Conservation (phyloP, 2,888 invertebrate species). For the Tiliacea citrago region DNA sequence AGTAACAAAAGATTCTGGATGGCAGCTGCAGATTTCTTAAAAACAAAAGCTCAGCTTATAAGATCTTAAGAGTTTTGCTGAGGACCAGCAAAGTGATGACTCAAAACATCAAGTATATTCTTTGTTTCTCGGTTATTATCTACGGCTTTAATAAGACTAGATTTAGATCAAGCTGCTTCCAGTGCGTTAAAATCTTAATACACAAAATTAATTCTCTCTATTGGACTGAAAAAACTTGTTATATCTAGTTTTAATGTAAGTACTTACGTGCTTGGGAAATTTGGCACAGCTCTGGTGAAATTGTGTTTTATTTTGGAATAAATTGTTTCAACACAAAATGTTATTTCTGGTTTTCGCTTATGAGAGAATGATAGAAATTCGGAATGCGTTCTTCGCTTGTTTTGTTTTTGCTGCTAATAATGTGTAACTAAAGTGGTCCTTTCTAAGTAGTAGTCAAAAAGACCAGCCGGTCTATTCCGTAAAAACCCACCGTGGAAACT, state of each 20-base stretch:
- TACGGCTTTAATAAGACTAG: background rate
- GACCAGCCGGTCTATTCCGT: too few relatives aligned
- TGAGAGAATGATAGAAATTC: conserved; percentile 19
- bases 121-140: background rate
- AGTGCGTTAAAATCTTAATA: background rate
- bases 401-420: conserved; percentile 7
- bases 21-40: background rate
- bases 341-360: conserved; percentile 44
- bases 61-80: background rate
- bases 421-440: background rate
- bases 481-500: background rate
- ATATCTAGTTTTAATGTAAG: conserved; percentile 6
- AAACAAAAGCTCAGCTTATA: background rate
- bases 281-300: conserved; percentile 49
- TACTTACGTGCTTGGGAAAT: conserved; percentile 8
- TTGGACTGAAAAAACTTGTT: background rate
- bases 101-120: background rate
- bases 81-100: background rate
- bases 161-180: background rate
- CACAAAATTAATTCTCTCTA: background rate
- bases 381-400: conserved; percentile 2
- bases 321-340: conserved; percentile 43
- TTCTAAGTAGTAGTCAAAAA: background rate
- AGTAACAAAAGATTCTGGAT: background rate
- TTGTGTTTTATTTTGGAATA: conserved; percentile 56